Evolutionary conservation across 2,888 invertebrate genomes (phyloP), one percentile per base, ranked within the genome.

Genomic region (Amphimallon solstitiale): DNA sequence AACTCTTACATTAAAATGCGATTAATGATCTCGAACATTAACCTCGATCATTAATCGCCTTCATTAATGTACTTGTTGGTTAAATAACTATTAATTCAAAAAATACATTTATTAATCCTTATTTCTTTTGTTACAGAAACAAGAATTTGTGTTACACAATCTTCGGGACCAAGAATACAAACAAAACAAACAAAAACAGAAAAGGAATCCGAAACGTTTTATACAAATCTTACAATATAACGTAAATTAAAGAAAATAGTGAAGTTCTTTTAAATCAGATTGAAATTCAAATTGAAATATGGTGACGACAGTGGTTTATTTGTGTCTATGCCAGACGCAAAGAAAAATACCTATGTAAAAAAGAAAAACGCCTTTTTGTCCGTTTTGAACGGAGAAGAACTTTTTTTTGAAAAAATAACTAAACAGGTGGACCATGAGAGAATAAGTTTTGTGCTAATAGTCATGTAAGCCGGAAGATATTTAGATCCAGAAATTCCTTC

Each of bases 71-170:
- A n/a, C n/a, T n/a, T n/a, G n/a, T n/a, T n/a, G n/a, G n/a, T n/a
- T n/a, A n/a, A n/a, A n/a, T n/a, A n/a, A n/a, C n/a, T n/a, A n/a
- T n/a, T n/a, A n/a, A n/a, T n/a, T n/a, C n/a, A n/a, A n/a, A n/a
- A 29, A 29, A 29, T 9, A 29, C 1, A 9, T 29, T 5, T 29
- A 2, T 29, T 5, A 29, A 29, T 9, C 2, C 1, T 3, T 29
- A 7, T 29, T 9, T 29, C 29, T 51, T 35, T 51, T 51, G 51
- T 51, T 51, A 9, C 51, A 51, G 51, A 35, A 35, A 17, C 34
- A 15, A n/a, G n/a, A n/a, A 51, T 29, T 51, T 51, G 51, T 15
- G 34, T 35, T 51, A 17, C 14, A 35, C 35, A 51, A 51, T 14
- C 17, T 10, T 34, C 15, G 51, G 51, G 51, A 51, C 51, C 51